These are phyloP conservation scores for Callimorpha dominula DNA, from an alignment of 2,888 invertebrate species.

Conservation along the genomic window DNA sequence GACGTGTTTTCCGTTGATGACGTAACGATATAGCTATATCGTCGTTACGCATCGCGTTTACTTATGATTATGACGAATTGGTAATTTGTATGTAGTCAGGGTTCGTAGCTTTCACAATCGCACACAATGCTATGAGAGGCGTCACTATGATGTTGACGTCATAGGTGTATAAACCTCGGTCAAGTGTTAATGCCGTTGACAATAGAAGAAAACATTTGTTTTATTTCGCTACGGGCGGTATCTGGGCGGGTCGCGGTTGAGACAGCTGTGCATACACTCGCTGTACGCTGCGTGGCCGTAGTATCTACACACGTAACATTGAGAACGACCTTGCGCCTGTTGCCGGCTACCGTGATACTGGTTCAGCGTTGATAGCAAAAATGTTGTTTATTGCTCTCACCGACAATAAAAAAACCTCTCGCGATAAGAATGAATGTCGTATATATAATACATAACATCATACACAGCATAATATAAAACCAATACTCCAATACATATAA, in stretches of 20 bases:
- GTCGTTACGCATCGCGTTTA: constrained; percentile 43
- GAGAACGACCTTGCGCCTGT: constrained; percentile 79
- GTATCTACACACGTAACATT: constrained; percentile 68
- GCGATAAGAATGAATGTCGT: constrained; percentile 9
- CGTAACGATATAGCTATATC: constrained; percentile 39
- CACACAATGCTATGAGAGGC: constrained; percentile 12
- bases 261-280: constrained; percentile 66
- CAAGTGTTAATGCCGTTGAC: constrained; percentile 37
- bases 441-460: too few species aligned
- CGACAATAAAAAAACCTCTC: constrained; percentile 17
- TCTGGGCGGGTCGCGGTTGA: constrained; percentile 45
- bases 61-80: constrained; percentile 46
- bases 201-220: constrained; percentile 53
- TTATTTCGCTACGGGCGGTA: constrained; percentile 57
- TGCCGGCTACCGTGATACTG: constrained; percentile 61
- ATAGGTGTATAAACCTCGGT: constrained; percentile 28
- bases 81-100: constrained; percentile 32
- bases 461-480: too few species aligned
- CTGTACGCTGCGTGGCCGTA: constrained; percentile 31
- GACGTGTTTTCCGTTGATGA: constrained; percentile 59
- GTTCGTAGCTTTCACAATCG: constrained; percentile 18
- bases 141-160: constrained; percentile 35
- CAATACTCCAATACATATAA: too few species aligned
- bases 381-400: constrained; percentile 41
- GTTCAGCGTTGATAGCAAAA: constrained; percentile 56